These are phyloP conservation scores for Limnephilus rhombicus DNA, from an alignment of 2,888 invertebrate species.

Conservation along the genomic window DNA sequence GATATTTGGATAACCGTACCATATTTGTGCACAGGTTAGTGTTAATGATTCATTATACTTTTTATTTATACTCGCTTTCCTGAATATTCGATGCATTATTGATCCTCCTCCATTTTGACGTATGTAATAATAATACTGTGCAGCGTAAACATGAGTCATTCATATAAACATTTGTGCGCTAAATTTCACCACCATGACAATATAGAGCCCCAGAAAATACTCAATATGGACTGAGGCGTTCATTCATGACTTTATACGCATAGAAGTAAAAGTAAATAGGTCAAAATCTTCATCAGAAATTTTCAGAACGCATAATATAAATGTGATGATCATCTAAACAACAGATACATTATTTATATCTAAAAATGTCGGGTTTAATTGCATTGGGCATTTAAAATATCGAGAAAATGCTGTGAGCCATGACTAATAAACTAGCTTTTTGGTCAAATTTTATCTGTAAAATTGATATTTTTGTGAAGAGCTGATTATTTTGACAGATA, in stretches of 20 bases:
- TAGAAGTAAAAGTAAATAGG: neutral
- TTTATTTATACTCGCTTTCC: neutral
- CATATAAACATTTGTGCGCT: neutral
- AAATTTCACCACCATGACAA: constrained; percentile 9
- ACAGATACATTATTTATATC: neutral
- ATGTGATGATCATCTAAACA: neutral
- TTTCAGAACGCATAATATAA: neutral
- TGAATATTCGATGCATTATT: constrained; percentile 40
- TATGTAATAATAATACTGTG: constrained; percentile 3
- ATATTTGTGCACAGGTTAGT: neutral
- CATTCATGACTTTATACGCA: neutral
- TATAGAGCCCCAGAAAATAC: neutral
- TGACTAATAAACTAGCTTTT: neutral
- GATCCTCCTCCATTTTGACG: constrained; percentile 56
- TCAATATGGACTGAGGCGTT: neutral
- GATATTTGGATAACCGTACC: neutral
- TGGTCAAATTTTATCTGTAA: neutral
- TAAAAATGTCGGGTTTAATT: neutral
- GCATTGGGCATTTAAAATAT: neutral
- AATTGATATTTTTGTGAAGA: neutral
- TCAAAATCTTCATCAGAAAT: neutral
- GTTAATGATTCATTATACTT: neutral
- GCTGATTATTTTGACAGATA: neutral
- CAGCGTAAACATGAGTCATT: constrained; percentile 56
- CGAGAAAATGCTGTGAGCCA: neutral